phyloP scores from a whole-genome alignment of 2,113 vertebrate genomes.

The Microcebus ravelobensis region DNA sequence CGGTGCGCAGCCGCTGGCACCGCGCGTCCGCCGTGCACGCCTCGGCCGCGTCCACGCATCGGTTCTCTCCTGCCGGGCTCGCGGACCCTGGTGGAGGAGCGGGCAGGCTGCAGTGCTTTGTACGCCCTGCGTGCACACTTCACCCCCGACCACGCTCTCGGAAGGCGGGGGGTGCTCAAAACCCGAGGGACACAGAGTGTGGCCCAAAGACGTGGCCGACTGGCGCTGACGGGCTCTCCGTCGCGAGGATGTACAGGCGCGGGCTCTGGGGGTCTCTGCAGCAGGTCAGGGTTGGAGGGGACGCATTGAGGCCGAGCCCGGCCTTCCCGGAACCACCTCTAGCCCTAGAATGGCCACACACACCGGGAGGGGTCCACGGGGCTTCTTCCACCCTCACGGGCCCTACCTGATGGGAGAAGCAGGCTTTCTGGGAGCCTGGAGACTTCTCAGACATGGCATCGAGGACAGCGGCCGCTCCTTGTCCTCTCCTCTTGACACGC shows the following conservation, averaged over 20 bases:
- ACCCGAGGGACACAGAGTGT: neutral
- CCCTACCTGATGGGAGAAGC: neutral
- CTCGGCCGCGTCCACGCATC: slow-evolving; percentile 96
- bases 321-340: neutral
- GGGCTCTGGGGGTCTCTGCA: neutral
- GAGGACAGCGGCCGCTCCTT: neutral
- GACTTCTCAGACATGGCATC: neutral
- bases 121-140: rapidly evolving
- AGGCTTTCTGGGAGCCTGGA: neutral
- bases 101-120: neutral
- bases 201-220: neutral
- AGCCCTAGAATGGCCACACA: neutral
- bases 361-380: neutral
- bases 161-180: neutral
- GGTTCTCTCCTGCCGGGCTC: slow-evolving; percentile 90
- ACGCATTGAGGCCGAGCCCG: neutral
- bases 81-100: slow-evolving; percentile 84
- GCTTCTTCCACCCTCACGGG: neutral
- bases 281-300: neutral
- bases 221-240: neutral
- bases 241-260: neutral
- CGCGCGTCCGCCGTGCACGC: slow-evolving; percentile 94
- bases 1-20: slow-evolving; percentile 93
- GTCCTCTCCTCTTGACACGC: neutral
- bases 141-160: neutral